Conservation (phyloP, 2,113 vertebrate genomes). For the Gymnocephalus cernua region DNA sequence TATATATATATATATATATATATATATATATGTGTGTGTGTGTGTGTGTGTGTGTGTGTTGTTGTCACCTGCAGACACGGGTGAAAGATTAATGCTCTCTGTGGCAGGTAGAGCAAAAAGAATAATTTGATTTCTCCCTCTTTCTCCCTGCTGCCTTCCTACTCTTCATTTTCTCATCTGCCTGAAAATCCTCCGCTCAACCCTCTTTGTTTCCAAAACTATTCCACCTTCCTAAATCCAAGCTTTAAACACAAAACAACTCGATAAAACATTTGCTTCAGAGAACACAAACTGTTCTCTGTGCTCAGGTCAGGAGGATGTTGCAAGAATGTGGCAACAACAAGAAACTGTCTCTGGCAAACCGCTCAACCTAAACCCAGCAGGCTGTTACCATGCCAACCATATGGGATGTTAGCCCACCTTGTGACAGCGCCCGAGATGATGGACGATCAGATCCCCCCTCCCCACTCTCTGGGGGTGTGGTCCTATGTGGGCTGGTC, state of each 20-base stretch:
- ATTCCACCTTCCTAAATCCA: conserved; percentile 28
- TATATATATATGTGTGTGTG: too few species aligned
- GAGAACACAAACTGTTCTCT: conserved; percentile 49
- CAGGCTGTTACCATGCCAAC: conserved; percentile 83
- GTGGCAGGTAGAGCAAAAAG: conserved; percentile 78
- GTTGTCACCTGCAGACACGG: conserved; percentile 70
- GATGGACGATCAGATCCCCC: conserved; percentile 75
- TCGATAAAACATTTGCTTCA: conserved; percentile 55
- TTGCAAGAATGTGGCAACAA: conserved; percentile 82
- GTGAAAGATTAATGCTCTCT: conserved; percentile 79
- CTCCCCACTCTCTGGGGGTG: conserved; percentile 45
- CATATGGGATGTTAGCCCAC: conserved; percentile 76
- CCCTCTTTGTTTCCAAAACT: conserved; percentile 53
- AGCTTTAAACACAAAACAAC: conserved; percentile 39
- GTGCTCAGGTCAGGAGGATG: conserved; percentile 74
- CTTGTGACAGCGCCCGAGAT: conserved; percentile 74
- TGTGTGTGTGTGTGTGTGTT: conserved; percentile 36
- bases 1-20: too few species aligned
- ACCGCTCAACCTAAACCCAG: conserved; percentile 74
- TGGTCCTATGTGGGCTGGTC: conserved; percentile 62
- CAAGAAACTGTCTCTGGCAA: conserved; percentile 76
- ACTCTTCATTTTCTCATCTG: conserved; percentile 70
- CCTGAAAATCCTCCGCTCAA: conserved; percentile 48
- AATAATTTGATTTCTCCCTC: conserved; percentile 81
- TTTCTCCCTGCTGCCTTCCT: conserved; percentile 63